Evolutionary conservation across 2,797 vertebrate species (phyloP).

Genomic region (Muscicapa striata): DNA sequence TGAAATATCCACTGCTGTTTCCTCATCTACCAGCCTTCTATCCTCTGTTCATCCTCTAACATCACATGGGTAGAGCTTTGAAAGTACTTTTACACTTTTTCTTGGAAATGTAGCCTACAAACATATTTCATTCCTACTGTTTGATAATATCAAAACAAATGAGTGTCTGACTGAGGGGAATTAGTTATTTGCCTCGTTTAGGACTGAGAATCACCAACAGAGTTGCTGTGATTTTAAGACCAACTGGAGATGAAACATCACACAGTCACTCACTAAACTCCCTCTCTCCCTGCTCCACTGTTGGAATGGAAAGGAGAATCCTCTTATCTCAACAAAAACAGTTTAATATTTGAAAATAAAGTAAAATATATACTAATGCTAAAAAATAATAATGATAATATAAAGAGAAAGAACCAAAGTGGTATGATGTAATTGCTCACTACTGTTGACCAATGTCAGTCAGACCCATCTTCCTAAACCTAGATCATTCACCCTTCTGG

Average conservation of each 20-base stretch:
- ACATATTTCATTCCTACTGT: background rate
- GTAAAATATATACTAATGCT: background rate
- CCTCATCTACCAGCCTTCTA: background rate
- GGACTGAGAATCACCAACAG: background rate
- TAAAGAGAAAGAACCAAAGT: background rate
- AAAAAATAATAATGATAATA: background rate
- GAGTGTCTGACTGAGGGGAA: background rate
- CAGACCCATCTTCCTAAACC: background rate
- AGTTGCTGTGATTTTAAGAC: background rate
- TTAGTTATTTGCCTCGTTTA: background rate
- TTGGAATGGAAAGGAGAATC: background rate
- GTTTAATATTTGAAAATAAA: background rate
- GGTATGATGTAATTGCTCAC: background rate
- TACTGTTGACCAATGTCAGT: background rate
- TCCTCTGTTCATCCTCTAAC: background rate
- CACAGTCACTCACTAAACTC: background rate
- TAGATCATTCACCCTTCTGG: fast-evolving
- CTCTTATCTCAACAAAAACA: background rate
- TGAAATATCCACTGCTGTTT: background rate
- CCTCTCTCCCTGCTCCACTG: background rate
- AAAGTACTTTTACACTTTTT: background rate
- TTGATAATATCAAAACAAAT: background rate
- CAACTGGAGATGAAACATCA: background rate
- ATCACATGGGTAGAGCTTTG: background rate
- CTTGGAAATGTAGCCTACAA: background rate